Percentiles rank a stretch among this genome's conserved stretches.
Evolutionary conservation across 2,113 vertebrate species (phyloP).

Genomic region (Zosterops japonicus): DNA sequence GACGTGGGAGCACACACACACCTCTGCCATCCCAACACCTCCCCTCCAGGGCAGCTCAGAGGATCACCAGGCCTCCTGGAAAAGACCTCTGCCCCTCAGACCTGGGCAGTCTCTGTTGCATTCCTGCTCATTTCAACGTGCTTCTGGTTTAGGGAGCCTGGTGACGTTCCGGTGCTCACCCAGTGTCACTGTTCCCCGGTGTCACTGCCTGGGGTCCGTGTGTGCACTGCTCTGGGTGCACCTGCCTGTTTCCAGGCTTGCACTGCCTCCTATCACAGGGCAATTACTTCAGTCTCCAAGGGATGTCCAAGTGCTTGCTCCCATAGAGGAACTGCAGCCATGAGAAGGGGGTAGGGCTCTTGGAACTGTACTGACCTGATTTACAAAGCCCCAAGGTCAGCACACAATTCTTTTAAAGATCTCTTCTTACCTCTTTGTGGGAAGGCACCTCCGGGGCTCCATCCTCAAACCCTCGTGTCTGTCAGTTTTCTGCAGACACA

Average conservation of each 20-base stretch:
- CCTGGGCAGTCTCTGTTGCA: background rate
- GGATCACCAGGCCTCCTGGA: background rate
- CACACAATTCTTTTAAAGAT: background rate
- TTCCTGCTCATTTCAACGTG: background rate
- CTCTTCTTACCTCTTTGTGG: background rate
- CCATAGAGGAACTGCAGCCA: background rate
- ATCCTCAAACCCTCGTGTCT: background rate
- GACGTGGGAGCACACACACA: fast-evolving
- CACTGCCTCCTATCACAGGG: background rate
- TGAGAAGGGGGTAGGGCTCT: background rate
- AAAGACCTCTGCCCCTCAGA: background rate
- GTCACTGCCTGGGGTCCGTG: fast-evolving
- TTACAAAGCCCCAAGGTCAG: background rate
- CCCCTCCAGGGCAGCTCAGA: background rate
- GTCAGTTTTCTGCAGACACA: fast-evolving
- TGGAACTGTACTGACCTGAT: background rate
- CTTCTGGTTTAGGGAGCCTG: background rate
- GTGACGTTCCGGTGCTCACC: background rate
- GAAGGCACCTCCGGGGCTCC: background rate
- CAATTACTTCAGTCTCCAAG: background rate
- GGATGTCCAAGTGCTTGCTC: background rate
- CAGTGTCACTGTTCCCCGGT: background rate
- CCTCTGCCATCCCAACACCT: background rate
- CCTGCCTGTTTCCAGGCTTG: background rate
- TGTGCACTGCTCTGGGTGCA: background rate